Evolutionary conservation across 2,113 vertebrate species (phyloP).

Genomic region (Apeltes quadracus): DNA sequence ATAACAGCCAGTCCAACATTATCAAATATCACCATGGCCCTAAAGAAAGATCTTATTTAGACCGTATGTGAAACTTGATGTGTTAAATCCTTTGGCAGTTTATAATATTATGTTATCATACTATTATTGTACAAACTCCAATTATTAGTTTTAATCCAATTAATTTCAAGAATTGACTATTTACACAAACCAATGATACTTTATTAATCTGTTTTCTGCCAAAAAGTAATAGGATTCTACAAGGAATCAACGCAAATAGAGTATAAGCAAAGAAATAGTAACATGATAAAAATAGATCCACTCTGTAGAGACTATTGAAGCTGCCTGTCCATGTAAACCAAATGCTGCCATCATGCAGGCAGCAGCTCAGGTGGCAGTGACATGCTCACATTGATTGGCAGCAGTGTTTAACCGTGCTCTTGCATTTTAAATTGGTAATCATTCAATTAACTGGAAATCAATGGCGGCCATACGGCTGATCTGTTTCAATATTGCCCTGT

Average conservation of each 20-base stretch:
- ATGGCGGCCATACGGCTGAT: slow-evolving; percentile 59
- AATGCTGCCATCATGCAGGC: not conserved
- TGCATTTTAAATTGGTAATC: slow-evolving; percentile 63
- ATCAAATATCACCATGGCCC: not conserved
- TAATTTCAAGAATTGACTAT: not conserved
- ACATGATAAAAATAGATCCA: not conserved
- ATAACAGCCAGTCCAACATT: not conserved
- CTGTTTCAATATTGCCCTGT: slow-evolving; percentile 51
- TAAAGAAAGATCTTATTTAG: not conserved
- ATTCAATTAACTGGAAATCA: slow-evolving; percentile 74
- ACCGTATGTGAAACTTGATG: not conserved
- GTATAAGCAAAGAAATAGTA: not conserved
- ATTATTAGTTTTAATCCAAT: not conserved
- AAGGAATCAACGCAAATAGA: slow-evolving; percentile 21
- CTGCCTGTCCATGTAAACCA: not conserved
- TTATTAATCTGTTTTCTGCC: slow-evolving; percentile 40
- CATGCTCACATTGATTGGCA: slow-evolving; percentile 20
- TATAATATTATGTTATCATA: not conserved
- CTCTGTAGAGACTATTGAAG: not conserved
- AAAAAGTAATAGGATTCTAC: slow-evolving; percentile 1
- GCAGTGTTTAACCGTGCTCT: slow-evolving; percentile 35
- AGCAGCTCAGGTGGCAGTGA: slow-evolving; percentile 26
- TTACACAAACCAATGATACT: not conserved
- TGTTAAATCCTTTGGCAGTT: slow-evolving; percentile 9
- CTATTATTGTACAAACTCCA: not conserved